Base-by-base conservation (phyloP, 2,888 invertebrate species). In the Rhodophaea formosa region DNA sequence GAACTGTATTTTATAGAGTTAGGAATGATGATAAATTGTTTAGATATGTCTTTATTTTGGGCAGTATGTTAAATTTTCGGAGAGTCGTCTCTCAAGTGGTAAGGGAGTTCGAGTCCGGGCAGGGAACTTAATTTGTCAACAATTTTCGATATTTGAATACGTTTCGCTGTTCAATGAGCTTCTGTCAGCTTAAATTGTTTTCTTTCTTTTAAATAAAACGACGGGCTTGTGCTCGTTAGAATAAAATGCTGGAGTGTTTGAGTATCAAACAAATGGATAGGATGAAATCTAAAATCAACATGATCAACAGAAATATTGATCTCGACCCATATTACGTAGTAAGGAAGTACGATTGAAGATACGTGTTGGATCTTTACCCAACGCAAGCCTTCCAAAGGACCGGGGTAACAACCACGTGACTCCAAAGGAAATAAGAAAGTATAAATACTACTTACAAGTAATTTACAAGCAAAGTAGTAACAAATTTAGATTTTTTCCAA, bases 71-170 rank as follows among this genome's bases (percentile, higher is more conserved):
- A 85, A 86, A 86, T 88, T 88, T 63, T 87, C 79, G 80, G 80
- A 80, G 79, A 82, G 82, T 80, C 79, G 75, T 80, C 80, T 83
- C 83, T 88, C 86, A 86, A 89, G 90, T 89, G 88, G 88, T 86
- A 85, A 87, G 87, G 88, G 90, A 84, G 87, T 86, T 81, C 82
- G 75, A 79, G 74, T 75, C 79, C 74, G 77, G 78, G 75, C 76
- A 82, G 89, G 90, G 90, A 88, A 88, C 86, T 90, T 91, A 89
- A 90, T 91, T 90, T 90, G 91, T 90, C 90, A 90, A 91, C 90
- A 91, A 90, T 91, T 90, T 90, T 86, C 88, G 86, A 90, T 90
- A 91, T 91, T 89, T 90, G 90, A 90, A 90, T 91, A 89, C 85
- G 87, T 88, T 88, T 85, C 84, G 81, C 82, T 85, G 88, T 80